phyloP scores from a whole-genome alignment of 2,888 invertebrate genomes.

The Drosophila multiciliata region DNA sequence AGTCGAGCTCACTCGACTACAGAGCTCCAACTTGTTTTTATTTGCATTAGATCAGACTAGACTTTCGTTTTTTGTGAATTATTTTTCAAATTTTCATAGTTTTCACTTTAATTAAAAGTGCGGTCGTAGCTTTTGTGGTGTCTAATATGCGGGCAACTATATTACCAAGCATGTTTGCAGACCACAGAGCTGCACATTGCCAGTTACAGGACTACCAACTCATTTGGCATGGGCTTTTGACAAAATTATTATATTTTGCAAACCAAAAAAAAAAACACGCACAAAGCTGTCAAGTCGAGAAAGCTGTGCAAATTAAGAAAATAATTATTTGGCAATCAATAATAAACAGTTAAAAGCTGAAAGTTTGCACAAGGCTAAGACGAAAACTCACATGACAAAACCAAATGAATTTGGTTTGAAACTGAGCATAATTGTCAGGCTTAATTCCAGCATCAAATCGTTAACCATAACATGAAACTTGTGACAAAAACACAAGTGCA shows the following conservation, averaged over 20 bases:
- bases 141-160: constrained; percentile 63
- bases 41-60: constrained; percentile 3
- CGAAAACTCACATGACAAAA: background rate
- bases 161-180: constrained; percentile 48
- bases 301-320: background rate
- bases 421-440: background rate
- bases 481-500: background rate
- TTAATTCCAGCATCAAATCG: background rate
- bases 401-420: background rate
- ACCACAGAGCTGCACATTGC: constrained; percentile 25
- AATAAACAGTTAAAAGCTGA: background rate
- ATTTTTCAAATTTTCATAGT: constrained; percentile 77
- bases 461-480: background rate
- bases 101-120: constrained; percentile 79
- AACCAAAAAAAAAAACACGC: too few relatives aligned
- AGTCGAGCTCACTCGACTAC: background rate
- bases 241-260: background rate
- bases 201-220: constrained; percentile 10
- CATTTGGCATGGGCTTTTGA: background rate
- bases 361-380: background rate
- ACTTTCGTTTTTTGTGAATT: constrained; percentile 45
- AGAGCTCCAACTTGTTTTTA: constrained; percentile 6
- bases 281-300: background rate
- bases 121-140: constrained; percentile 71
- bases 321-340: background rate